Evolutionary conservation across 2,797 vertebrate species (phyloP).

Genomic region (Acipenser transmontanus): DNA sequence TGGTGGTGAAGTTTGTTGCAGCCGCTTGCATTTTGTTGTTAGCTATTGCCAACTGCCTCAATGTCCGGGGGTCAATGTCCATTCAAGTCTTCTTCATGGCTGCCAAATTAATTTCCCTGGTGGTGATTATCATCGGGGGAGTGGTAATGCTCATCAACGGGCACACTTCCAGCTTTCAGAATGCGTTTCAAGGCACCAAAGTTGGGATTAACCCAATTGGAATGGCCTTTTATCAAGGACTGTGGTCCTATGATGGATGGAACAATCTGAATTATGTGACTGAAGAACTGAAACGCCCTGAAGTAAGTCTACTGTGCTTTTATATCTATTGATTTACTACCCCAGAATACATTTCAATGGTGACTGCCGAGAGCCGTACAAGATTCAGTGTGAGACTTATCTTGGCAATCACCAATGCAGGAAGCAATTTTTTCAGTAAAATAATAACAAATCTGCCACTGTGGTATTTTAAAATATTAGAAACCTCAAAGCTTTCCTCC

Average conservation of each 20-base stretch:
- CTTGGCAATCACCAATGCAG: no score
- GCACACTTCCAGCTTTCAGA: constrained; percentile 55
- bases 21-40: constrained; percentile 64
- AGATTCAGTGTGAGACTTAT: no score
- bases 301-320: constrained; percentile 50
- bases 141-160: constrained; percentile 56
- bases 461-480: no score
- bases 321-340: not conserved
- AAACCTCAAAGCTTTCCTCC: no score
- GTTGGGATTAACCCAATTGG: constrained; percentile 53
- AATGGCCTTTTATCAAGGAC: constrained; percentile 79
- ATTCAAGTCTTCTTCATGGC: constrained; percentile 68
- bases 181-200: constrained; percentile 66
- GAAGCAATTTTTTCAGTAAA: no score
- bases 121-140: constrained; percentile 63
- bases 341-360: not conserved
- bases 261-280: constrained; percentile 76
- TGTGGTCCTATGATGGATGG: constrained; percentile 87
- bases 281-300: constrained; percentile 75
- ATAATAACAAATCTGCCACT: no score
- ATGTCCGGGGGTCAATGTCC: constrained; percentile 58
- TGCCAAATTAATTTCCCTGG: constrained; percentile 65
- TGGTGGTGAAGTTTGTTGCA: constrained; percentile 54
- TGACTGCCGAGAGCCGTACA: not conserved
- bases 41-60: constrained; percentile 67